Conservation (phyloP, 2,113 vertebrate species). For the Corythornis madagascariensis region DNA sequence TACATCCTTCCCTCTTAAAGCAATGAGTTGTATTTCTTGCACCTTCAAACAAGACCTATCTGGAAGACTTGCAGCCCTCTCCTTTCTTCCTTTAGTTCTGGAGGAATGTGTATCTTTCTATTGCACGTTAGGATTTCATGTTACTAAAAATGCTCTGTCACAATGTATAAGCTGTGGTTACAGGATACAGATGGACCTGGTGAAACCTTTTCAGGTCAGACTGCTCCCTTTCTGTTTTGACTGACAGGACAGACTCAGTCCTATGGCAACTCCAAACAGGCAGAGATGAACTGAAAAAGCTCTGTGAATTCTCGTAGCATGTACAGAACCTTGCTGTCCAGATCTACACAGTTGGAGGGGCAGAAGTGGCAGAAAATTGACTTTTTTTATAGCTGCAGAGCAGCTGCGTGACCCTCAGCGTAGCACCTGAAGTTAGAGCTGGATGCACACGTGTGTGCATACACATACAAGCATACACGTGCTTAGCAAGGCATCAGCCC, state of each 20-base stretch:
- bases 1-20: neutral
- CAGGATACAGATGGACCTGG: neutral
- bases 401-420: neutral
- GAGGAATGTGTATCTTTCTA: neutral
- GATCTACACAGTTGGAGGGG: neutral
- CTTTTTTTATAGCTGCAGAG: neutral
- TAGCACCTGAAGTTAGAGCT: neutral
- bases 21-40: neutral
- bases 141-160: neutral
- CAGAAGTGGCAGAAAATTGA: neutral
- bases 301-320: neutral
- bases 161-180: neutral
- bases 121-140: neutral
- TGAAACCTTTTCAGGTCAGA: neutral
- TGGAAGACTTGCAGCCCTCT: neutral
- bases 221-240: neutral
- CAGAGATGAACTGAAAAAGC: neutral
- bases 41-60: neutral
- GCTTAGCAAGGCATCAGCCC: neutral
- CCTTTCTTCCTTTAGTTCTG: neutral
- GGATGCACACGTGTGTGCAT: neutral
- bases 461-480: fast-evolving
- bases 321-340: neutral
- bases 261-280: neutral
- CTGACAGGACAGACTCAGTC: neutral